phyloP scores from a whole-genome alignment of 2,888 invertebrate species.

The Hetaerina titia region DNA sequence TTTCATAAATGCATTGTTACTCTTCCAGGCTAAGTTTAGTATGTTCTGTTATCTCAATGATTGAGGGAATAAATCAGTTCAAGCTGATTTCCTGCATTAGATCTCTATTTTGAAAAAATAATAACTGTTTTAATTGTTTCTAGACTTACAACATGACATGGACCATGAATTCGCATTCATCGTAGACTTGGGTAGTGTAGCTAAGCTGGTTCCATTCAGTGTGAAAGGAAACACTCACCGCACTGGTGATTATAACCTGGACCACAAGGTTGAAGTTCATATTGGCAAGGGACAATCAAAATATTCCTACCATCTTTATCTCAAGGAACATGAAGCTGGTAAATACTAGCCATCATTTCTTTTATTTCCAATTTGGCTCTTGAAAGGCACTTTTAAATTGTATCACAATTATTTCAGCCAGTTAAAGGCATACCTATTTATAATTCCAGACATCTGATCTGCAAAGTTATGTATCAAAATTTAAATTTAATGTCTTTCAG shows the following conservation, averaged over 20 bases:
- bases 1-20: too few relatives aligned
- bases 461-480: too few relatives aligned
- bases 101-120: too few relatives aligned
- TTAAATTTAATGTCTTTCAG: too few relatives aligned
- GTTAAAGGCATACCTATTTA: too few relatives aligned
- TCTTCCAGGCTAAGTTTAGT: too few relatives aligned
- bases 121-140: not conserved
- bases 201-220: constrained; percentile 87
- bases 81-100: too few relatives aligned
- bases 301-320: constrained; percentile 84
- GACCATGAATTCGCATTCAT: constrained; percentile 83
- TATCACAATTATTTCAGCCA: too few relatives aligned
- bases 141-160: constrained; percentile 76
- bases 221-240: constrained; percentile 83
- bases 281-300: constrained; percentile 85
- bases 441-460: too few relatives aligned
- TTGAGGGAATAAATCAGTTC: too few relatives aligned
- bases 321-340: constrained; percentile 83
- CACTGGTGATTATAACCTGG: constrained; percentile 80
- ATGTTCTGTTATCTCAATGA: too few relatives aligned
- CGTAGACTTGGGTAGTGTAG: constrained; percentile 86
- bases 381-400: not conserved
- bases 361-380: not conserved
- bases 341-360: constrained; percentile 73
- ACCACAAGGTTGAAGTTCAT: constrained; percentile 86